A percentile compares a stretch with the other conserved stretches of the same genome.
These are phyloP conservation scores for Anas platyrhynchos DNA, from an alignment of 2,113 vertebrate genomes.

Conservation along the genomic window DNA sequence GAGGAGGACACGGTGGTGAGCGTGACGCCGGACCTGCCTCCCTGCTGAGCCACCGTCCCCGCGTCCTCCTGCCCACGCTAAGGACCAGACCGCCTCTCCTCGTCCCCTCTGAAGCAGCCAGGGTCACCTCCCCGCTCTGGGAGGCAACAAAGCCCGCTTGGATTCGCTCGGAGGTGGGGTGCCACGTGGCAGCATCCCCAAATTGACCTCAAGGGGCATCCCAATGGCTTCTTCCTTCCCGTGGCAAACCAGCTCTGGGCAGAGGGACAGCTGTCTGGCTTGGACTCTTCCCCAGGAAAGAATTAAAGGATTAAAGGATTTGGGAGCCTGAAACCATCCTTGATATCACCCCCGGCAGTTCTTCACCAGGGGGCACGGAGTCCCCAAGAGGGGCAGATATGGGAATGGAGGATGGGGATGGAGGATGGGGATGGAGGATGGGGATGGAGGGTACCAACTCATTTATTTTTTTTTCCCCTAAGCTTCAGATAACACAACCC, in stretches of 20 bases:
- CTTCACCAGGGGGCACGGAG: not conserved
- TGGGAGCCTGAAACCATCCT: not conserved
- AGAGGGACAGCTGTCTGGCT: not conserved
- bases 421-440: not conserved
- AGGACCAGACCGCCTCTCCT: not conserved
- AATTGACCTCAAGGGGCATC: rapidly evolving
- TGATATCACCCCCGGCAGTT: not conserved
- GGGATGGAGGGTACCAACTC: not conserved
- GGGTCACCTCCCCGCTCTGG: not conserved
- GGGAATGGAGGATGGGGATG: not conserved
- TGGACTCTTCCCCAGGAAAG: not conserved
- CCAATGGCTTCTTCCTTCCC: not conserved
- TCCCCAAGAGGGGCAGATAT: not conserved
- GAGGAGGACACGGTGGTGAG: conserved; percentile 69
- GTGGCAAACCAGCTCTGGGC: not conserved
- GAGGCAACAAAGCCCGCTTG: not conserved
- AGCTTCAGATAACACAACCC: not conserved
- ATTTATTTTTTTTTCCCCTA: no score
- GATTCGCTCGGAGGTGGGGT: not conserved
- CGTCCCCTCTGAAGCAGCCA: not conserved
- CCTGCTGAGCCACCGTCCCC: not conserved
- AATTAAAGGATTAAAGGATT: not conserved
- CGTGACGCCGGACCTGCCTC: not conserved
- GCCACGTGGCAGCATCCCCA: not conserved
- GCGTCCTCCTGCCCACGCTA: no score